A percentile compares a stretch with the other conserved stretches of the same genome.
These are phyloP conservation scores for Ctenochaetus hawaiiensis DNA, from an alignment of 2,797 vertebrate species.

Conservation along the genomic window DNA sequence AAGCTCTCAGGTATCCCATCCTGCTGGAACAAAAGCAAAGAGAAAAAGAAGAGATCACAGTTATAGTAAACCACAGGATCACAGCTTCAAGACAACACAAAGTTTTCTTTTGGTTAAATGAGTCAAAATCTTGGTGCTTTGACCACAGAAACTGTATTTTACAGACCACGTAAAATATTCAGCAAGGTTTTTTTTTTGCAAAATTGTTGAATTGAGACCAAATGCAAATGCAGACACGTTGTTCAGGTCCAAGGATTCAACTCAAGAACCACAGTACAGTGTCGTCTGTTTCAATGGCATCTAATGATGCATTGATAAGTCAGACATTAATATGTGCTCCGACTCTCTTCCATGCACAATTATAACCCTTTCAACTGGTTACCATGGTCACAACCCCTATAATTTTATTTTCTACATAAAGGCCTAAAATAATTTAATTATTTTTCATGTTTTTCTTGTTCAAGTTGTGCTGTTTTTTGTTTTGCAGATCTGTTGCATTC, in stretches of 20 bases:
- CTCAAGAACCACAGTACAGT: neutral
- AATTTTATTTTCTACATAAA: neutral
- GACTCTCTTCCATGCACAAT: conserved; percentile 6
- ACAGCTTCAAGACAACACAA: conserved; percentile 6
- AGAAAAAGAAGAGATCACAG: conserved; percentile 48
- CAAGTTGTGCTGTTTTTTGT: neutral
- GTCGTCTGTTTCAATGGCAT: conserved; percentile 4
- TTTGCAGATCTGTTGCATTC: neutral
- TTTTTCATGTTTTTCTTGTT: neutral
- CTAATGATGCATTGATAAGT: conserved; percentile 16
- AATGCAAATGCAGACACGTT: neutral
- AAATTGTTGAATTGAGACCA: neutral
- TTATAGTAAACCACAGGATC: conserved; percentile 40
- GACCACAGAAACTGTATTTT: neutral
- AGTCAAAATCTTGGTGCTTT: neutral
- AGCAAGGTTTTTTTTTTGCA: neutral
- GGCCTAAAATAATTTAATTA: neutral
- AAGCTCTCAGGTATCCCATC: conserved; percentile 90
- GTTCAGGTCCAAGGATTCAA: conserved; percentile 14
- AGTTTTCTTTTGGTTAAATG: neutral
- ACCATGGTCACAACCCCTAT: neutral
- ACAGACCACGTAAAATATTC: neutral
- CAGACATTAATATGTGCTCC: conserved; percentile 19
- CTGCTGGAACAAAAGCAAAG: conserved; percentile 86
- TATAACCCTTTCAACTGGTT: neutral